Base-by-base conservation (phyloP, 2,113 vertebrate genomes). In the Eptatretus burgeri region DNA sequence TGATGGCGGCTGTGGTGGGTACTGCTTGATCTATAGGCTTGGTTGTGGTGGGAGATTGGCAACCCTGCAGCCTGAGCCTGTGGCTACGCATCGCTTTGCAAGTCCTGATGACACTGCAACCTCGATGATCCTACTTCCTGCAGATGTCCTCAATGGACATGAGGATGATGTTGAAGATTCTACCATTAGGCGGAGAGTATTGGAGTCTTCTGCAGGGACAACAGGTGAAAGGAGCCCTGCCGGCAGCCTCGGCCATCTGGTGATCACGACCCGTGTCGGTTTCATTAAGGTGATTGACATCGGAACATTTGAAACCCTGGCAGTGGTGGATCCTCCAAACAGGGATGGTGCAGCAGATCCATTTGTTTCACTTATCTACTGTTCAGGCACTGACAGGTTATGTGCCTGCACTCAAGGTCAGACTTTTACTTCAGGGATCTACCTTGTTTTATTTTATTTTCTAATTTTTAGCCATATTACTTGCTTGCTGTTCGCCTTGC, bases 341-440 rank as follows among this genome's bases (percentile, higher is more conserved):
- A 93, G 84, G 73, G 89, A 94, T 62, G 85, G 95, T 41, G 86
- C 93, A 68, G 77, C 74, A 50, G 91, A 98, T 73, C 80, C 78
- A 18, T 98, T 96, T 74, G 86, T 94, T 69, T 98, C 91, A 66
- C 87, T 98, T 67, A 88, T 91, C 66, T 98, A 95, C 74, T 98
- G 91, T 76, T 94, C 91, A 51, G 91, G 91, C 73, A 95, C 91
- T 16, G 91, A 98, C 77, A 85, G 91, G 72, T 79, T 98, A 67
- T 98, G 91, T 77, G 88, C 89, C 2, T 94, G 86, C 76, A 94
- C 87, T 66, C 86, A 83, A 91, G 91, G 91, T 98, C 75, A 82
- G 77, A 67, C 19, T 3, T 65, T 2, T 53, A 11, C 14, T 41
- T 41, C 27, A 41, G 27, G 27, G 27, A 41, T 41, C 27, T 41